These are phyloP conservation scores for Zaprionus camerounensis DNA, from an alignment of 1,140 invertebrate species.

Conservation along the genomic window DNA sequence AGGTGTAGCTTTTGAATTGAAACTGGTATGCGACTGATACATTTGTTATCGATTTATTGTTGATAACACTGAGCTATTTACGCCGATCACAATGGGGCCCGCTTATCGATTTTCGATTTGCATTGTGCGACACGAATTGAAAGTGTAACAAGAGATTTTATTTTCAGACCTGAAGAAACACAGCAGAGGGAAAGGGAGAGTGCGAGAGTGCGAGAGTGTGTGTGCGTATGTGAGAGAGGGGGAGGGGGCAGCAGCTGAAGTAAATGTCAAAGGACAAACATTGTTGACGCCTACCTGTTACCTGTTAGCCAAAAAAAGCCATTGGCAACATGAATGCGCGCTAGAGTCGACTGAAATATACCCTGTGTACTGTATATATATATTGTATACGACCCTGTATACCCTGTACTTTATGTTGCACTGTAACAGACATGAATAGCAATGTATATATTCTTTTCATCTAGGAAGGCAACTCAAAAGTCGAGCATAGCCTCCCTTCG, in stretches of 20 bases:
- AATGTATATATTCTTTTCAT: no score
- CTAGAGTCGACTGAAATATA: background rate
- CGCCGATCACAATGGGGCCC: slow-evolving; percentile 25
- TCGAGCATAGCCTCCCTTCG: background rate
- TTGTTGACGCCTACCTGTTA: slow-evolving; percentile 60
- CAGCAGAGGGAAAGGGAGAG: background rate
- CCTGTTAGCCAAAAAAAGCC: slow-evolving; percentile 31
- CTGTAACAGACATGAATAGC: no score
- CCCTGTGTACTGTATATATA: slow-evolving; percentile 18
- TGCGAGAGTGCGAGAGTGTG: background rate
- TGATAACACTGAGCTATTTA: slow-evolving; percentile 11
- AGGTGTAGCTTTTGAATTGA: no score
- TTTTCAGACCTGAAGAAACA: slow-evolving; percentile 1
- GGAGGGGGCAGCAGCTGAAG: slow-evolving; percentile 3
- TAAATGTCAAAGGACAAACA: slow-evolving; percentile 74
- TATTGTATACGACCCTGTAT: no score
- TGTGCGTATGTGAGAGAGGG: background rate
- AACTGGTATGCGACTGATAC: background rate
- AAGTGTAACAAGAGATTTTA: slow-evolving; percentile 41
- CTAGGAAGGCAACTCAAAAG: no score
- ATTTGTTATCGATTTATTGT: slow-evolving; percentile 37
- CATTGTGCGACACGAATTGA: slow-evolving; percentile 53
- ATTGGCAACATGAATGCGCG: background rate
- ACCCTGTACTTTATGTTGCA: no score
- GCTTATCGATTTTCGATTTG: slow-evolving; percentile 73